These are phyloP conservation scores for Rhodinocichla rosea DNA, from an alignment of 2,113 vertebrate species.

Conservation along the genomic window DNA sequence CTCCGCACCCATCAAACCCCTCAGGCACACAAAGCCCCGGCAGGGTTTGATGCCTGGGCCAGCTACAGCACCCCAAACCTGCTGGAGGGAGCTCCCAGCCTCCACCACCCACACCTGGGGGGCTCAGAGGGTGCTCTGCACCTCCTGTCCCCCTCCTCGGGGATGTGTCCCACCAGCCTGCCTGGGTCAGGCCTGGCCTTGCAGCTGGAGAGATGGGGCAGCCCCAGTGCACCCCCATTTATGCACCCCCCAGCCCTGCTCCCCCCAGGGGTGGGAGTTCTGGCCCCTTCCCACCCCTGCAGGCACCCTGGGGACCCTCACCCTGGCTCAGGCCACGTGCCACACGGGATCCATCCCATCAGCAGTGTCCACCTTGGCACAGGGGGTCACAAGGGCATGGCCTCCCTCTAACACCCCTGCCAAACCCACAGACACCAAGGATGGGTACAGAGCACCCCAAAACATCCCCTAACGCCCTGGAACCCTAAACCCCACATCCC, in stretches of 20 bases:
- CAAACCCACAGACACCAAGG: background rate
- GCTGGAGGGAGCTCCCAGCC: background rate
- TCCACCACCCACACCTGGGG: background rate
- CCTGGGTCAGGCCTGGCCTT: background rate
- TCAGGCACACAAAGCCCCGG: background rate
- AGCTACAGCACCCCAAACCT: background rate
- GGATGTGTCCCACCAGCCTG: background rate
- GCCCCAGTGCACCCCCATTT: background rate
- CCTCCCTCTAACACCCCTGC: rapidly evolving
- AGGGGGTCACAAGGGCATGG: background rate
- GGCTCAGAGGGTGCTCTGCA: background rate
- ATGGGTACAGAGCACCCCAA: background rate
- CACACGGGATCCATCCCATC: too few species aligned
- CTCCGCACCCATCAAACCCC: background rate
- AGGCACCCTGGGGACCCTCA: background rate
- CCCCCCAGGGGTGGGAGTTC: background rate
- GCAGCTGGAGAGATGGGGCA: background rate
- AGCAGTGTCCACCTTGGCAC: background rate
- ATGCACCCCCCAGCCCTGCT: background rate
- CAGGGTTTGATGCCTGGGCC: background rate
- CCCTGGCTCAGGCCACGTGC: background rate
- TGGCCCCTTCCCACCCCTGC: background rate
- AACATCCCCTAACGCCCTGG: background rate
- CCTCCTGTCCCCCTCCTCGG: background rate
- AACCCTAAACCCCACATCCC: background rate